These are phyloP conservation scores for Acholoe squamosa DNA, from an alignment of 2,888 invertebrate genomes.

Conservation along the genomic window DNA sequence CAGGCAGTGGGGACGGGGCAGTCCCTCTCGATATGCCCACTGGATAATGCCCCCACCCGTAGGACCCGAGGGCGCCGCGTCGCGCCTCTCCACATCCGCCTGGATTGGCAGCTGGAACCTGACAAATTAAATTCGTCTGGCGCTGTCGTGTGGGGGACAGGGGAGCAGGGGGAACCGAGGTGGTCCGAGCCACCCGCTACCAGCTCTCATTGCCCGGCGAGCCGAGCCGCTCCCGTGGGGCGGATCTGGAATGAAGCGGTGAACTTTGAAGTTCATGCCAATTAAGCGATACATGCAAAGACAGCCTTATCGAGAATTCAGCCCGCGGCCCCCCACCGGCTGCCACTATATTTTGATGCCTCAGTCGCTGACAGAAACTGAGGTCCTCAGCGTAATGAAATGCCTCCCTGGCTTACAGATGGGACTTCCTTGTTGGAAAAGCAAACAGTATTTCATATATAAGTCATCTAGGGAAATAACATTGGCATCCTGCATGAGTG, in stretches of 20 bases:
- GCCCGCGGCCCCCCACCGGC: background rate
- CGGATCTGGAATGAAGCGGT: conserved; percentile 37
- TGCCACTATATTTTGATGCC: conserved; percentile 20
- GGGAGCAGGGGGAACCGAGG: background rate
- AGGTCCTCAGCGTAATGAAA: background rate
- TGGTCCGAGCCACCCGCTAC: background rate
- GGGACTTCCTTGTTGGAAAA: background rate
- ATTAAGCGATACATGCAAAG: conserved; percentile 59
- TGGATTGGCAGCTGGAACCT: conserved; percentile 58
- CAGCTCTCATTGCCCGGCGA: conserved; percentile 15
- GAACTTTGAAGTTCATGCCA: conserved; percentile 62
- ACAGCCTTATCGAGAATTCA: conserved; percentile 43
- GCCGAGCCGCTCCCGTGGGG: conserved; percentile 11
- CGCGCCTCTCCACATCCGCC: background rate
- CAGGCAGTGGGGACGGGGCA: background rate
- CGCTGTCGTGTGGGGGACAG: background rate
- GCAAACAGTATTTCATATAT: background rate
- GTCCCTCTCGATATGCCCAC: background rate
- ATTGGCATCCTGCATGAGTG: too few relatives aligned
- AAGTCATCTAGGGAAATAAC: conserved; percentile 12
- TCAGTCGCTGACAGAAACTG: background rate
- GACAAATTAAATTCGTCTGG: conserved; percentile 56
- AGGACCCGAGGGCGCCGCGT: too few relatives aligned
- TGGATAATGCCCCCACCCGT: background rate
- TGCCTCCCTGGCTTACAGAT: background rate